phyloP scores from a whole-genome alignment of 1,140 invertebrate species.

The Tetramorium alpestre region DNA sequence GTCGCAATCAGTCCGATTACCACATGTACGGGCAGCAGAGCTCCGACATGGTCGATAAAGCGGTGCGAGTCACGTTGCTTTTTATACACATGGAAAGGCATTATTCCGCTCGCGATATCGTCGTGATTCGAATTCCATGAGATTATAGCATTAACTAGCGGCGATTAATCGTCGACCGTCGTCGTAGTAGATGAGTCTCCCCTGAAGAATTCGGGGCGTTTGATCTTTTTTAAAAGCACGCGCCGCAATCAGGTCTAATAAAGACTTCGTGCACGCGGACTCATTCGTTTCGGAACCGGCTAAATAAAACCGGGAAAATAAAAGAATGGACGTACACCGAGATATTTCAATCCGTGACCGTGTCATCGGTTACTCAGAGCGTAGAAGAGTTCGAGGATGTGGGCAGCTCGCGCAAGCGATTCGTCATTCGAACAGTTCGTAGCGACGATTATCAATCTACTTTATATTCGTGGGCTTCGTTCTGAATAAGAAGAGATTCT shows the following conservation, averaged over 20 bases:
- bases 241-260: constrained; percentile 29
- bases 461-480: constrained; percentile 42
- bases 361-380: constrained; percentile 58
- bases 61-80: constrained; percentile 3
- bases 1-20: constrained; percentile 30
- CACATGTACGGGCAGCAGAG: background rate
- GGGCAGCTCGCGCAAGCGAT: constrained; percentile 50
- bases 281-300: constrained; percentile 9
- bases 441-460: constrained; percentile 37
- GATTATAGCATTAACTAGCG: constrained; percentile 46
- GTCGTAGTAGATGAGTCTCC: background rate
- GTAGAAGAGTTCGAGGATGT: constrained; percentile 54
- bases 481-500: constrained; percentile 31
- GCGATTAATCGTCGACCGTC: constrained; percentile 31
- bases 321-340: constrained; percentile 15
- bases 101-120: constrained; percentile 29
- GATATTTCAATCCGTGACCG: constrained; percentile 52
- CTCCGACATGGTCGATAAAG: constrained; percentile 35
- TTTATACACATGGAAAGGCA: background rate
- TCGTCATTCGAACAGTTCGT: constrained; percentile 34
- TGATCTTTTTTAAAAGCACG: constrained; percentile 31
- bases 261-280: constrained; percentile 39
- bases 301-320: too few species aligned
- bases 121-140: constrained; percentile 18
- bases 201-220: constrained; percentile 32